Evolutionary conservation across 2,797 vertebrate species (phyloP).

Genomic region (Myripristis murdjan): DNA sequence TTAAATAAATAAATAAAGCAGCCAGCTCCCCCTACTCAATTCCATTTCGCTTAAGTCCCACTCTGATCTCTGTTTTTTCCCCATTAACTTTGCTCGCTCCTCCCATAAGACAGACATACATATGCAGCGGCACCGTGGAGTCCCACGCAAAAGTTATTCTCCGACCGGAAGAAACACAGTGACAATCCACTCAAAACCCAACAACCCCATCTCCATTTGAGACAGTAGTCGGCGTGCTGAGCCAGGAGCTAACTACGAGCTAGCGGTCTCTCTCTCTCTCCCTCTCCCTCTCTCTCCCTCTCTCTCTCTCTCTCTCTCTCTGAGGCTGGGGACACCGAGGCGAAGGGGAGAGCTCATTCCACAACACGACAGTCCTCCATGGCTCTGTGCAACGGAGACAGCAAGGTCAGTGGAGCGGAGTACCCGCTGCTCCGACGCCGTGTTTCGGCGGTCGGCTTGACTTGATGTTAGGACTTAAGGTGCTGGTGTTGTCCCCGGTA

Average conservation of each 20-base stretch:
- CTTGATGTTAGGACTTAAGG: conserved; percentile 33
- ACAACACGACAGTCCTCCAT: conserved; percentile 85
- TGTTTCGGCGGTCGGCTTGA: conserved; percentile 7
- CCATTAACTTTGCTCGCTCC: conserved; percentile 68
- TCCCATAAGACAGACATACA: conserved; percentile 64
- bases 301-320: conserved; percentile 34
- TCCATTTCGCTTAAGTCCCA: conserved; percentile 15
- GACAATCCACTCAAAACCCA: conserved; percentile 25
- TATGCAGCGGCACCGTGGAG: conserved; percentile 49
- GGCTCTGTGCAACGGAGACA: conserved; percentile 98
- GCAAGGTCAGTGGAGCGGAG: conserved; percentile 92
- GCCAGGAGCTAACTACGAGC: conserved; percentile 47
- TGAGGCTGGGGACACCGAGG: conserved; percentile 70
- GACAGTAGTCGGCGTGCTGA: conserved; percentile 76
- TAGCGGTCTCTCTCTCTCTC: conserved; percentile 23
- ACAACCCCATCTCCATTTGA: conserved; percentile 43
- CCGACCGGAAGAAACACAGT: conserved; percentile 33
- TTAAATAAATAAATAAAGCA: too few relatives aligned
- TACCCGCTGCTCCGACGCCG: conserved; percentile 3
- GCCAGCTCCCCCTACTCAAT: not conserved
- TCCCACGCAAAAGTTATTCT: conserved; percentile 49
- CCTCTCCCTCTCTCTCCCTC: conserved; percentile 5
- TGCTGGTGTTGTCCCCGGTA: conserved; percentile 49
- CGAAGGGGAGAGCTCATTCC: conserved; percentile 73
- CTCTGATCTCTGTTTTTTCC: too few relatives aligned